phyloP scores from a whole-genome alignment of 2,797 vertebrate genomes.

The Anomalospiza imberbis region DNA sequence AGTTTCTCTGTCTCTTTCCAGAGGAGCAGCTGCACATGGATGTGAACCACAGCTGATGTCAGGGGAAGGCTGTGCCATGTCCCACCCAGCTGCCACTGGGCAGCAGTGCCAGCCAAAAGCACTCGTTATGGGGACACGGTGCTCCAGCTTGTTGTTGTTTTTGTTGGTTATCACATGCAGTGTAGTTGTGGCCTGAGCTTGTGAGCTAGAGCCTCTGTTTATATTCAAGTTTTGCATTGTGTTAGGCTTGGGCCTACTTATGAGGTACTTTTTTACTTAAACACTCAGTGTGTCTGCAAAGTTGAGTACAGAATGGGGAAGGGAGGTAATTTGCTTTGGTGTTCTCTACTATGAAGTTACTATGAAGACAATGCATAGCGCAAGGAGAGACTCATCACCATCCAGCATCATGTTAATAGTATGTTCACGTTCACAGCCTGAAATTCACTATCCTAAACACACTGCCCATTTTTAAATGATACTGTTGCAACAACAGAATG shows the following conservation, averaged over 20 bases:
- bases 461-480: background rate
- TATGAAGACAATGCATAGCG: background rate
- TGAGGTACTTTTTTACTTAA: background rate
- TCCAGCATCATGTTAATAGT: background rate
- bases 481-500: background rate
- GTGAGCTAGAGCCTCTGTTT: background rate
- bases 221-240: background rate
- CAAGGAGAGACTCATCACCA: accelerated
- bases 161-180: background rate
- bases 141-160: background rate
- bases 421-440: background rate
- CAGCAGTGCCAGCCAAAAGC: background rate
- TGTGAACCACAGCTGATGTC: accelerated
- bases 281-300: background rate
- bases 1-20: background rate
- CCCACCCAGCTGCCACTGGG: background rate
- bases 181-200: background rate
- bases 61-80: background rate
- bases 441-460: background rate
- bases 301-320: background rate
- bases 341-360: background rate
- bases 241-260: background rate
- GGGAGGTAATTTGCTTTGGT: background rate
- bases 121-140: accelerated
- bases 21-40: accelerated